Evolutionary conservation across 2,797 vertebrate genomes (phyloP).

Genomic region (Pantherophis vulpinus): DNA sequence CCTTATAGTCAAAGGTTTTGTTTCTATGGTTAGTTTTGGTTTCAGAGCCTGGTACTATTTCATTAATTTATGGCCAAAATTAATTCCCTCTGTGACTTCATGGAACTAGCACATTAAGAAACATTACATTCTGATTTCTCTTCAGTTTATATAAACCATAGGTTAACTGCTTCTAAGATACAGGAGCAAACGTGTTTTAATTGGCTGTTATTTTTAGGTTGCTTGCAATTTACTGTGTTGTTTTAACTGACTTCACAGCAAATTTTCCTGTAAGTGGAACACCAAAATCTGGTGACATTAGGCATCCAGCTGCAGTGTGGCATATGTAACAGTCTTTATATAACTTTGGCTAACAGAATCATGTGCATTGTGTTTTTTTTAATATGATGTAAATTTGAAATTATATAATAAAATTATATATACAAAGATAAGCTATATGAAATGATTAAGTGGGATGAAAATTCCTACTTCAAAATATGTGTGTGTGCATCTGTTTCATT

Average conservation of each 20-base stretch:
- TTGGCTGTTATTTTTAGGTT: neutral
- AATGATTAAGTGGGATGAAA: neutral
- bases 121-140: neutral
- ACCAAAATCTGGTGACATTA: neutral
- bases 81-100: neutral
- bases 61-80: neutral
- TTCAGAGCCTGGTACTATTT: neutral
- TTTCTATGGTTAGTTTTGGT: neutral
- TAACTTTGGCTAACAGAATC: neutral
- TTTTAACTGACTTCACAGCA: neutral
- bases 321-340: slow-evolving; percentile 3
- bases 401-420: neutral
- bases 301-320: neutral
- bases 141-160: neutral
- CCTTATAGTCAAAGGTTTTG: neutral
- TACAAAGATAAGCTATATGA: neutral
- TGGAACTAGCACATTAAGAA: neutral
- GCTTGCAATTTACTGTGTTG: neutral
- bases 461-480: neutral
- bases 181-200: neutral
- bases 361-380: neutral
- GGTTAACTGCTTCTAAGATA: neutral
- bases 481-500: neutral
- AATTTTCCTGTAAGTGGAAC: neutral
- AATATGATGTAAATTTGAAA: slow-evolving; percentile 6